phyloP scores from a whole-genome alignment of 23 tunicate species.

The Phallusia fumigata region DNA sequence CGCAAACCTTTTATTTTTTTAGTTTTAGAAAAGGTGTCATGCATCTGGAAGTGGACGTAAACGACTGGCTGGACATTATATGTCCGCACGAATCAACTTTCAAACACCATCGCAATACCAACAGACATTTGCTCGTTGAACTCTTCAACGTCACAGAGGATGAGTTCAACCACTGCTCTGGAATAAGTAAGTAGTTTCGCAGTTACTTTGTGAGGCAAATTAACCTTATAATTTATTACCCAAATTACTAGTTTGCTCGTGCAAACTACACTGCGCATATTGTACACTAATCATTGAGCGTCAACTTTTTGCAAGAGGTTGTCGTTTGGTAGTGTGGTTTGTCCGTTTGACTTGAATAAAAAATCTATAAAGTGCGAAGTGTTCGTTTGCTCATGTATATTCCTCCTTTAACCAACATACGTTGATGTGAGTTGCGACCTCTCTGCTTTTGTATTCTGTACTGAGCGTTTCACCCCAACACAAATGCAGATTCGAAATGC shows the following conservation, averaged over 20 bases:
- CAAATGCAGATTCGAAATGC: not conserved
- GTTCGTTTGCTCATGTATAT: too few species aligned
- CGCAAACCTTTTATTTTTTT: too few species aligned
- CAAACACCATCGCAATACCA: not conserved
- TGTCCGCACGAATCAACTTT: slow-evolving; percentile 37
- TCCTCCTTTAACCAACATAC: too few species aligned
- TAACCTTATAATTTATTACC: too few species aligned
- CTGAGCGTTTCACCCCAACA: not conserved
- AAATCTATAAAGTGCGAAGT: too few species aligned
- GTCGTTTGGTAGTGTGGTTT: too few species aligned
- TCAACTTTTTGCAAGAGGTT: not conserved
- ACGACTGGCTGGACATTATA: slow-evolving; percentile 83
- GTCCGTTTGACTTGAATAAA: too few species aligned
- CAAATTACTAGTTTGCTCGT: too few species aligned
- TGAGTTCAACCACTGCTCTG: slow-evolving; percentile 47
- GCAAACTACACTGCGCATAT: not conserved
- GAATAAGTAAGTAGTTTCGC: slow-evolving; percentile 27
- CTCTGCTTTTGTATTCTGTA: too few species aligned
- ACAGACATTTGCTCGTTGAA: slow-evolving; percentile 26
- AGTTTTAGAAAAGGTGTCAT: not conserved
- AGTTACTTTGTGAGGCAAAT: not conserved
- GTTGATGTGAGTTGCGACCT: too few species aligned
- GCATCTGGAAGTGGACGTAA: slow-evolving; percentile 39
- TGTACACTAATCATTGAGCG: not conserved
- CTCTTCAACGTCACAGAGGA: slow-evolving; percentile 65